Conservation (phyloP, 1,140 invertebrate species). For the Polypedilum vanderplanki region DNA sequence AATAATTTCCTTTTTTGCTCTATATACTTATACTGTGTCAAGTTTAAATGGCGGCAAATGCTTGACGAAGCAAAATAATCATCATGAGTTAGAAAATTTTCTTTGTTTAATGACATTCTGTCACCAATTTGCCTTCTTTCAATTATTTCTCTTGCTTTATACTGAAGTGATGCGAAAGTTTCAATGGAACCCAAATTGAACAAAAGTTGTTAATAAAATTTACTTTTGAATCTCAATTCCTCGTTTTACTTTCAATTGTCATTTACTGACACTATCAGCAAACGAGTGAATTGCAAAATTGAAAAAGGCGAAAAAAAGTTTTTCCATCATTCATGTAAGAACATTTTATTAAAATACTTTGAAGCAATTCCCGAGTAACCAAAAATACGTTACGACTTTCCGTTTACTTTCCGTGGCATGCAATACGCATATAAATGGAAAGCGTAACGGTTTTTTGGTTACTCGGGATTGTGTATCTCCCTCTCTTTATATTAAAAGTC, state of each 20-base stretch:
- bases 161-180: not conserved
- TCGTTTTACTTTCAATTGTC: not conserved
- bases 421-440: too few relatives aligned
- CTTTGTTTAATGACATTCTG: not conserved
- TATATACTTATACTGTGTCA: not conserved
- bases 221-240: not conserved
- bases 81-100: not conserved
- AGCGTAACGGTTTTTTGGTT: too few relatives aligned
- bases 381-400: too few relatives aligned
- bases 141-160: not conserved
- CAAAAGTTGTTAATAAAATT: not conserved
- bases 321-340: constrained; percentile 16
- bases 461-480: too few relatives aligned
- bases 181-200: not conserved
- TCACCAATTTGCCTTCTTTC: not conserved
- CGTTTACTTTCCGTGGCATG: too few relatives aligned
- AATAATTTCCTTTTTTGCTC: too few relatives aligned
- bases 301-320: constrained; percentile 10
- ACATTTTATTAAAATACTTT: constrained; percentile 10
- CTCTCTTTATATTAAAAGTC: not conserved
- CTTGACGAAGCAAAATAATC: not conserved
- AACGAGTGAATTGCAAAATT: not conserved
- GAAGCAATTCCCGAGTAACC: too few relatives aligned
- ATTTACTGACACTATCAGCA: not conserved
- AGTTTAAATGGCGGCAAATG: not conserved